A percentile compares a stretch with the other conserved stretches of the same genome.
phyloP scores from a whole-genome alignment of 2,113 vertebrate species.

The Hystrix cristata region DNA sequence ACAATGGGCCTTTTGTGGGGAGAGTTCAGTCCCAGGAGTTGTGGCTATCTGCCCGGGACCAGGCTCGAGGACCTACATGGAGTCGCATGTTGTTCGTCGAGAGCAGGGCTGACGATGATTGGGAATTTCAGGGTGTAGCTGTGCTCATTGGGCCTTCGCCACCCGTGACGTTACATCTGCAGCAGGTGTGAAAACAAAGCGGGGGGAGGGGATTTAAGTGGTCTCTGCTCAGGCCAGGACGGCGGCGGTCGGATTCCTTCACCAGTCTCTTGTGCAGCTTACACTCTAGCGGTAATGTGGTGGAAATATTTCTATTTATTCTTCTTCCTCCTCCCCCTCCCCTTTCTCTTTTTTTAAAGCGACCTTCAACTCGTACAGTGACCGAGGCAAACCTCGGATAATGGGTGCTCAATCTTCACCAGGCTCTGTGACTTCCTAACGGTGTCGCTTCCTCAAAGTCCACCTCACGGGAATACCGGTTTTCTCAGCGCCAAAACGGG shows the following conservation, averaged over 20 bases:
- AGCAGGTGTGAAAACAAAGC: neutral
- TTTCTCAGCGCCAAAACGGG: neutral
- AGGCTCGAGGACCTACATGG: neutral
- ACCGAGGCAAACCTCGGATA: neutral
- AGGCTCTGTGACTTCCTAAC: neutral
- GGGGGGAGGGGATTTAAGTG: neutral
- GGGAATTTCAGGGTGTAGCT: neutral
- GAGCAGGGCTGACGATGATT: neutral
- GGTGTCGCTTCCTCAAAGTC: neutral
- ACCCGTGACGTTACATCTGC: neutral
- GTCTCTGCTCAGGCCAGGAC: neutral
- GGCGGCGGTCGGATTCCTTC: neutral
- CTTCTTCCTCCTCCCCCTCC: neutral
- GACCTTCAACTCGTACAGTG: neutral
- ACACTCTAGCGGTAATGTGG: neutral
- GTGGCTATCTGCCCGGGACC: neutral
- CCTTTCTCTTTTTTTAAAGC: neutral
- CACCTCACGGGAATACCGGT: neutral
- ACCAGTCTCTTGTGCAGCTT: neutral
- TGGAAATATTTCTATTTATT: neutral
- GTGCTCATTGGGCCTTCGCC: neutral
- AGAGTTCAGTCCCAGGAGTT: neutral
- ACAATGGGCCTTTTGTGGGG: neutral
- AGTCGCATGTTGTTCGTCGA: neutral
- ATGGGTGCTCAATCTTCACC: neutral